Base-by-base conservation (phyloP, 2,797 vertebrate species). In the Bradypus variegatus region DNA sequence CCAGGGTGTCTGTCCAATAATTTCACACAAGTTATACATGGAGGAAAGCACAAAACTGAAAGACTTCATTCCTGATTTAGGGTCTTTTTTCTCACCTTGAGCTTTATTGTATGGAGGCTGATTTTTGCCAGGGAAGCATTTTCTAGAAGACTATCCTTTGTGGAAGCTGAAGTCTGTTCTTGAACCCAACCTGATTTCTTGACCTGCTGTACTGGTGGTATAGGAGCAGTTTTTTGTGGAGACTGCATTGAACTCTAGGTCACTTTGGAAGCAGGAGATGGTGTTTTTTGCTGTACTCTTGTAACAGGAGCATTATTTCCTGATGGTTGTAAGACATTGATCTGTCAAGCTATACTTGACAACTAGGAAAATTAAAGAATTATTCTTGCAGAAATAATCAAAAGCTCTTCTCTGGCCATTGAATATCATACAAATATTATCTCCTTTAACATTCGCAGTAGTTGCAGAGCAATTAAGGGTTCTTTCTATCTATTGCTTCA, bases 401-500 rank as follows among this genome's bases (percentile, higher is more conserved):
- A 99, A 98, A 79, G 98, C 98, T 3, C 98, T 98, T 90, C 98
- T 98, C 98, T 98, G 98, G 10, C 98, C 98, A 38, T 99, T 98
- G 77, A 98, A 98, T 91, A 98, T 98, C 94, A 99, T 96, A 45
- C 98, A 98, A 94, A 98, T 97, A 97, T 98, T 98, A 0, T 98
- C 98, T 23, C 41, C 98, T 96, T 97, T 98, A 88, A 98, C 96
- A 90, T 98, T 97, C 13, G 98, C 98, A 21, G 98, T 97, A 65
- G 98, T 98, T 89, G 98, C 98, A 0, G 98, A 98, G 33, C 98
- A 99, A 97, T 96, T 98, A 98, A 0, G 98, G 98, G 90, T 98
- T 99, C 97, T 98, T 99, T 96, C 98, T 98, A 95, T 99, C 98
- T 97, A 98, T 98, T 2, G 98, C 98, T 97, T 99, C 98, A 94